Percentiles rank a stretch among this genome's conserved stretches.
phyloP scores from a whole-genome alignment of 2,888 invertebrate genomes.

The Pristionchus fissidentatus region DNA sequence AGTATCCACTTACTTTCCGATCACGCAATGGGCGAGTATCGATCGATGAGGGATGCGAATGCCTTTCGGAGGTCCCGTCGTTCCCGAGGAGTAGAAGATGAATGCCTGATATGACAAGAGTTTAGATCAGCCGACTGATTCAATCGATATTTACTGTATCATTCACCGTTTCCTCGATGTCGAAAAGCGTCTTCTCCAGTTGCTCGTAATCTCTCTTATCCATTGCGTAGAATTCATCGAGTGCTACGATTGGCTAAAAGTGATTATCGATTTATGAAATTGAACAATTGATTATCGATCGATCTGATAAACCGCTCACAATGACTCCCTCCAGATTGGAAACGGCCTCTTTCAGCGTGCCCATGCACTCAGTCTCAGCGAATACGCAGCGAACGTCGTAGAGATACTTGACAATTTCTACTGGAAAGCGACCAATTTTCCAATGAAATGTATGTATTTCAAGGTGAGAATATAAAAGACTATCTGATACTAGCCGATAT shows the following conservation, averaged over 20 bases:
- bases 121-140: background rate
- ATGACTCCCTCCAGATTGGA: background rate
- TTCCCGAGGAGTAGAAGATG: slow-evolving; percentile 69
- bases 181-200: background rate
- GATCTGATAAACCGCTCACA: background rate
- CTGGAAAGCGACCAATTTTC: slow-evolving; percentile 51
- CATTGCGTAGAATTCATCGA: slow-evolving; percentile 6
- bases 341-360: slow-evolving; percentile 32
- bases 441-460: too few relatives aligned
- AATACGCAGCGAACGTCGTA: slow-evolving; percentile 47
- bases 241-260: too few relatives aligned
- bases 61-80: slow-evolving; percentile 67
- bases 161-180: slow-evolving; percentile 40
- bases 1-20: slow-evolving; percentile 54
- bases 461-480: too few relatives aligned
- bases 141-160: too few relatives aligned
- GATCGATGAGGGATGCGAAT: slow-evolving; percentile 57
- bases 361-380: slow-evolving; percentile 44
- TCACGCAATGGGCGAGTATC: slow-evolving; percentile 57
- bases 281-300: background rate
- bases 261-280: background rate
- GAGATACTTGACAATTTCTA: slow-evolving; percentile 59
- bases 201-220: background rate
- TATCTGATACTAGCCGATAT: too few relatives aligned
- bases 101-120: slow-evolving; percentile 51